These are phyloP conservation scores for Fistularia commersonii DNA, from an alignment of 2,797 vertebrate genomes.

Conservation along the genomic window DNA sequence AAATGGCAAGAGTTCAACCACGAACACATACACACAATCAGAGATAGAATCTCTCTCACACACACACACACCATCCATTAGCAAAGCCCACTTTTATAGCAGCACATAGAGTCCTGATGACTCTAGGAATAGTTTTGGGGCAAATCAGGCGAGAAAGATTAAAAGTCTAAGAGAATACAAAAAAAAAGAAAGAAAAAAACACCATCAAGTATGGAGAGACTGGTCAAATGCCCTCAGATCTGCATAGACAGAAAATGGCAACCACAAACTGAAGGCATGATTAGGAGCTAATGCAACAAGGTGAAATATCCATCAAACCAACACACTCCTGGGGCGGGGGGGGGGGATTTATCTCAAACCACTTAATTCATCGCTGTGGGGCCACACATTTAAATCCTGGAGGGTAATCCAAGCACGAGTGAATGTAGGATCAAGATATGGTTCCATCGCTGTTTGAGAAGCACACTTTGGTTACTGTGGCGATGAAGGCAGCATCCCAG, in stretches of 20 bases:
- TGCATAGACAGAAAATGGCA: conserved; percentile 48
- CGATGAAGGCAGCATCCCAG: conserved; percentile 36
- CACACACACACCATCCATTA: conserved; percentile 33
- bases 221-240: conserved; percentile 35
- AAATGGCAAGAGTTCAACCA: conserved; percentile 41
- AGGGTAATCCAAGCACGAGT: no score
- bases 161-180: conserved; percentile 12
- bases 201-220: conserved; percentile 54
- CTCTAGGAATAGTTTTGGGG: conserved; percentile 79
- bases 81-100: conserved; percentile 87
- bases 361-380: no score
- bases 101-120: conserved; percentile 83
- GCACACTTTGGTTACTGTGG: neutral
- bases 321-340: no score
- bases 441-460: neutral
- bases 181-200: neutral
- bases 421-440: neutral
- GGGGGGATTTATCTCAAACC: no score
- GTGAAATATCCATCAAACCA: conserved; percentile 6
- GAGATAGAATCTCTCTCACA: conserved; percentile 1
- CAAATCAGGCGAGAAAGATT: conserved; percentile 70
- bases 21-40: conserved; percentile 9
- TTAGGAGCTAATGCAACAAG: conserved; percentile 25
- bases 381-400: no score
- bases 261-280: conserved; percentile 24